These are phyloP conservation scores for Drosophila infuscata DNA, from an alignment of 2,888 invertebrate species.

Conservation along the genomic window DNA sequence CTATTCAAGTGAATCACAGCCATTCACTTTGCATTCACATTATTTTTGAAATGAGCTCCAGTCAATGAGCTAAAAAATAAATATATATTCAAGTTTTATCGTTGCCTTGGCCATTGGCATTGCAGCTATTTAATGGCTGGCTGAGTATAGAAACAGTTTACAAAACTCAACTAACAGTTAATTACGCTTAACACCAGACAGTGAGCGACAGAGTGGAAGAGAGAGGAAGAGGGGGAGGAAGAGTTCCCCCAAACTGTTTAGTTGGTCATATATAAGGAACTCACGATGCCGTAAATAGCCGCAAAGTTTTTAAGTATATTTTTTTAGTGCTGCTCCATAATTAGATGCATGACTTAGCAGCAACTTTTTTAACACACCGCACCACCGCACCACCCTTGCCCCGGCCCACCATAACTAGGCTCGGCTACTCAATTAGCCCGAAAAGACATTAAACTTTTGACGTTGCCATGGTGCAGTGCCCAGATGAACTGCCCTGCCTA, in stretches of 20 bases:
- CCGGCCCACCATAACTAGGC: slow-evolving; percentile 27
- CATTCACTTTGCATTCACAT: slow-evolving; percentile 8
- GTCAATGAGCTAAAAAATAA: slow-evolving; percentile 17
- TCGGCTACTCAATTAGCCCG: slow-evolving; percentile 74
- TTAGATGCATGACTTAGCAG: slow-evolving; percentile 77
- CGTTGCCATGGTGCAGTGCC: slow-evolving; percentile 33
- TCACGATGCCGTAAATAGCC: slow-evolving; percentile 55
- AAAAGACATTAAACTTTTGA: slow-evolving; percentile 76
- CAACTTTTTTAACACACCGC: slow-evolving; percentile 32
- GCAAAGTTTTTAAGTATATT: slow-evolving; percentile 55
- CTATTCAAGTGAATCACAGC: neutral
- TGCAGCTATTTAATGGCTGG: slow-evolving; percentile 53
- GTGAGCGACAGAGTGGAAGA: neutral
- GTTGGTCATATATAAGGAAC: slow-evolving; percentile 27
- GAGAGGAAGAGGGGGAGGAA: too few relatives aligned
- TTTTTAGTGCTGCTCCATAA: slow-evolving; percentile 63
- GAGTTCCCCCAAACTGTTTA: neutral
- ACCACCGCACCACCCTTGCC: neutral
- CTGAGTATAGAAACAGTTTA: slow-evolving; percentile 36
- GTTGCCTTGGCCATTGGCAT: slow-evolving; percentile 57
- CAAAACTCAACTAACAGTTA: slow-evolving; percentile 64
- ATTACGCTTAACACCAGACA: slow-evolving; percentile 58
- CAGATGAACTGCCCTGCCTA: slow-evolving; percentile 31
- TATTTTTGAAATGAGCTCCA: neutral
- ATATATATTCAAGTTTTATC: slow-evolving; percentile 18